phyloP scores from a whole-genome alignment of 2,888 invertebrate species.

The Chrysina gloriosa region DNA sequence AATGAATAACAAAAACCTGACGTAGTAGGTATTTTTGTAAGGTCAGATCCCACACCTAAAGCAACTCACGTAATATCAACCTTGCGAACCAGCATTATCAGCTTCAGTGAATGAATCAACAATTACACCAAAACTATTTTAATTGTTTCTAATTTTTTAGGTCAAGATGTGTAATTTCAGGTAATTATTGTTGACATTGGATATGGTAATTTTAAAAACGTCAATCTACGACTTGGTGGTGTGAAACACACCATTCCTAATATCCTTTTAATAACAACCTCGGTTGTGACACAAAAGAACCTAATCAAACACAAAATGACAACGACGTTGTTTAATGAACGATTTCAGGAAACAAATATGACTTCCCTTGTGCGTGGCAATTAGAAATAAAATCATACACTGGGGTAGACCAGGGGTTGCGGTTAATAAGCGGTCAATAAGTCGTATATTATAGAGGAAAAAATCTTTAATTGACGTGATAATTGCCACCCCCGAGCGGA shows the following conservation, averaged over 20 bases:
- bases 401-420: background rate
- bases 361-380: slow-evolving; percentile 46
- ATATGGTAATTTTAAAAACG: no score
- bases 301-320: slow-evolving; percentile 45
- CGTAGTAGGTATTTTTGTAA: no score
- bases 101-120: no score
- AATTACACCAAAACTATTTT: no score
- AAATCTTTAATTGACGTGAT: slow-evolving; percentile 29
- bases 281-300: slow-evolving; percentile 36
- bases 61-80: no score
- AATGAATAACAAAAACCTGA: no score
- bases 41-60: no score
- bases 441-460: slow-evolving; percentile 24
- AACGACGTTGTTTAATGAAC: slow-evolving; percentile 47
- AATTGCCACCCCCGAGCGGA: background rate
- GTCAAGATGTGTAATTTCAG: no score
- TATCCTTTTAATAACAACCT: slow-evolving; percentile 45
- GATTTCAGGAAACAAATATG: slow-evolving; percentile 49
- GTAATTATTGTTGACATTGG: no score
- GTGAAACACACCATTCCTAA: slow-evolving; percentile 23
- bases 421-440: slow-evolving; percentile 28
- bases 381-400: slow-evolving; percentile 34
- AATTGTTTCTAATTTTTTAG: no score
- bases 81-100: no score
- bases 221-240: no score